These are phyloP conservation scores for Coelinius sp. DNA, from an alignment of 2,888 invertebrate genomes.

Conservation along the genomic window DNA sequence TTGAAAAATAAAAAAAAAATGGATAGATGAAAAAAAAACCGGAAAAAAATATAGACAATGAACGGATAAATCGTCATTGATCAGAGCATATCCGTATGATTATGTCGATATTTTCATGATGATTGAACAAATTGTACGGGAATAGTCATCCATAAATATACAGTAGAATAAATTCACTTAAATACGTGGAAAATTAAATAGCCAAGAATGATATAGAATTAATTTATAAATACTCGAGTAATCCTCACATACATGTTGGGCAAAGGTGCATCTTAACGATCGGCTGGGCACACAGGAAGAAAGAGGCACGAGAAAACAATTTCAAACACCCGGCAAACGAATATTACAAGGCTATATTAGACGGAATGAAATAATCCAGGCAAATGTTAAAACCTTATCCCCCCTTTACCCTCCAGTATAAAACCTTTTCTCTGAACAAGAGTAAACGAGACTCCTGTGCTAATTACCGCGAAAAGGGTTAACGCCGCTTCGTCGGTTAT, in stretches of 20 bases:
- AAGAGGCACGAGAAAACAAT: slow-evolving; percentile 61
- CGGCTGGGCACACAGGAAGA: slow-evolving; percentile 41
- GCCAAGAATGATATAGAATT: no score
- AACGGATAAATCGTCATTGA: slow-evolving; percentile 5
- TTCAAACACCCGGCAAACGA: slow-evolving; percentile 65
- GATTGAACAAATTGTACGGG: slow-evolving; percentile 18
- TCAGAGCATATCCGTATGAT: not conserved
- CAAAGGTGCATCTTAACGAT: slow-evolving; percentile 39
- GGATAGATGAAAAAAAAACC: not conserved
- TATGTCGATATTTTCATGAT: slow-evolving; percentile 32
- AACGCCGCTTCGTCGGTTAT: slow-evolving; percentile 54
- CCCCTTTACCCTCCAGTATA: slow-evolving; percentile 2
- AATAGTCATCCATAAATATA: slow-evolving; percentile 19
- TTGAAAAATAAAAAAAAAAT: slow-evolving; percentile 34
- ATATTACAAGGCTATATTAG: slow-evolving; percentile 68
- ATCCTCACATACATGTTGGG: slow-evolving; percentile 3
- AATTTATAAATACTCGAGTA: slow-evolving; percentile 6
- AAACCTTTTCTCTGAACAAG: slow-evolving; percentile 55
- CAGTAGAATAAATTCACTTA: not conserved
- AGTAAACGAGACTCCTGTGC: slow-evolving; percentile 64
- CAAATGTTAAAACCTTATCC: slow-evolving; percentile 29
- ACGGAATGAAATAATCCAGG: slow-evolving; percentile 66
- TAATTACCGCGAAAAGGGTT: slow-evolving; percentile 68
- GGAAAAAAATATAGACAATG: not conserved
- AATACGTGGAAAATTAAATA: not conserved